Evolutionary conservation across 2,888 invertebrate species (phyloP), one percentile per base, ranked within the genome.

Genomic region (Slavum lentiscoides): DNA sequence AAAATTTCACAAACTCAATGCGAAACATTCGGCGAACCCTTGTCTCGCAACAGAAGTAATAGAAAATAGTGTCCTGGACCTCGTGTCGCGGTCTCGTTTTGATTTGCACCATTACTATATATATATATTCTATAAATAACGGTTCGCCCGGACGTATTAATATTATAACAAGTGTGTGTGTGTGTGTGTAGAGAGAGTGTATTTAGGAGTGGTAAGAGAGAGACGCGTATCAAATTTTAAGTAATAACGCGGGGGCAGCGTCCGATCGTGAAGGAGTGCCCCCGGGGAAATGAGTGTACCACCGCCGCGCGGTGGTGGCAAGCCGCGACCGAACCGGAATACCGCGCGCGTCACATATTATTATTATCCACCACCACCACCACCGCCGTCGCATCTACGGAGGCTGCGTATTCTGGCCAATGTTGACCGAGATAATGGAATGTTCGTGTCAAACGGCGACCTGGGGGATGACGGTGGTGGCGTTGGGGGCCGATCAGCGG

Each of bases 371-470:
- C 30, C 30, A 4, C 30, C 30, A 4, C 4, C 30, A 30, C 4
- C 30, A 30, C 1, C 30, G 4, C 17, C 19, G n/a, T 8, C 30
- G 30, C 30, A 30, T n/a, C n/a, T n/a, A 58, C n/a, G n/a, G 43
- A 49, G 19, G 59, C 37, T 23, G 30, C 13, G 64, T 72, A 72
- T 61, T 74, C 39, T 9, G 59, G 49, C 62, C 62, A 69, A 23
- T 80, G 80, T 80, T 80, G 80, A 80, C 80, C 70, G 80, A 80
- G 72, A 80, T 80, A 80, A 80, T 80, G 80, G 80, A 80, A 80
- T 80, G 80, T 80, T 80, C 80, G 53, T 80, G 80, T 80, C 70
- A 53, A 77, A 77, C 61, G 39, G 61, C 61, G 70, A 64, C 70
- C 80, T 23, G 64, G 64, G 69, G 70, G 70, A 61, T 64, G 80